Evolutionary conservation across 2,113 vertebrate genomes (phyloP).

Genomic region (Indri indri): DNA sequence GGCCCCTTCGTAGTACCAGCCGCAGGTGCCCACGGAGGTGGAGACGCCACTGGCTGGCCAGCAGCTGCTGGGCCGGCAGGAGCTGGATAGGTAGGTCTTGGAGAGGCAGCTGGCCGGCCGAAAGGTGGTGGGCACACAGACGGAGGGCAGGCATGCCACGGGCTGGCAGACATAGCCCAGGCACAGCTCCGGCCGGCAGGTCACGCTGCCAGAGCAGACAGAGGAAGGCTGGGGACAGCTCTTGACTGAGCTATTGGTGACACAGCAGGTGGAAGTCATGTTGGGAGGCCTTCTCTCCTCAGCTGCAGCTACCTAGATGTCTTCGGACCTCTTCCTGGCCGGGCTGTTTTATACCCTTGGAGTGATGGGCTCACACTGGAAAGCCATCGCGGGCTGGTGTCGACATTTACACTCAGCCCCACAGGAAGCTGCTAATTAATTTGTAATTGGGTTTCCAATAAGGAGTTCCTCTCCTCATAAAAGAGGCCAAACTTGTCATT

Average conservation of each 20-base stretch:
- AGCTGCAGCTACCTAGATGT: background rate
- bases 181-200: slow-evolving; percentile 37
- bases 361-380: background rate
- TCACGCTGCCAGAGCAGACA: background rate
- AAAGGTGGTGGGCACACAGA: slow-evolving; percentile 11
- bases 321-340: background rate
- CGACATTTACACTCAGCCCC: slow-evolving; percentile 3
- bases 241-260: slow-evolving; percentile 11
- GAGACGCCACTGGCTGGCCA: background rate
- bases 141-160: background rate
- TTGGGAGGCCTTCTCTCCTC: background rate
- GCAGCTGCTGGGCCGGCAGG: slow-evolving; percentile 28
- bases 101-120: slow-evolving; percentile 57
- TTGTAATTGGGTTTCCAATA: slow-evolving; percentile 65
- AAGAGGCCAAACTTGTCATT: slow-evolving; percentile 70
- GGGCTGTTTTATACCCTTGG: slow-evolving; percentile 51
- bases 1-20: background rate
- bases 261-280: slow-evolving; percentile 5
- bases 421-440: slow-evolving; percentile 69
- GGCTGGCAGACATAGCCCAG: slow-evolving; percentile 59
- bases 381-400: background rate
- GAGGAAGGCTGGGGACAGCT: slow-evolving; percentile 2
- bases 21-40: background rate
- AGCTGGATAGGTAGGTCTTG: slow-evolving; percentile 73
- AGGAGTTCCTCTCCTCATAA: slow-evolving; percentile 69